phyloP scores from a whole-genome alignment of 2,888 invertebrate genomes.

The Drosophila parthenogenetica region DNA sequence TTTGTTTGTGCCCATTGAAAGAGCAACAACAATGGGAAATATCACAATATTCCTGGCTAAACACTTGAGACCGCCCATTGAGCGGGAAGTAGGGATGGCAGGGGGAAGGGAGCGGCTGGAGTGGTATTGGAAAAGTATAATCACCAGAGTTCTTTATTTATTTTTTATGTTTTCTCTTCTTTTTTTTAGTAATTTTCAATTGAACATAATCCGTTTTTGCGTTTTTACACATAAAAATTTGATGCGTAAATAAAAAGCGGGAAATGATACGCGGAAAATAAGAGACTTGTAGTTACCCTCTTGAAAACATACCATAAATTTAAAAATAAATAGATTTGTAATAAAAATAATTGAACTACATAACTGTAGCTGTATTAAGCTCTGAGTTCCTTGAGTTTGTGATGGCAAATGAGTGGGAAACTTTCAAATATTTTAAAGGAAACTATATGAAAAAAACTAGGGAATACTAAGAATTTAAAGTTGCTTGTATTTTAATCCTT shows the following conservation, averaged over 20 bases:
- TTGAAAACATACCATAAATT: not conserved
- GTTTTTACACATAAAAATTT: constrained; percentile 66
- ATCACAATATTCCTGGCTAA: constrained; percentile 38
- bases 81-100: not conserved
- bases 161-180: constrained; percentile 21
- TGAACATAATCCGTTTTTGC: constrained; percentile 75
- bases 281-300: constrained; percentile 17
- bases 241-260: constrained; percentile 69
- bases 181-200: constrained; percentile 74
- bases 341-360: no score
- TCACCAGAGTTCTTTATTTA: constrained; percentile 18
- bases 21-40: constrained; percentile 31
- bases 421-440: no score
- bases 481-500: no score
- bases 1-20: constrained; percentile 54
- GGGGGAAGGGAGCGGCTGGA: no score
- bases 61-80: constrained; percentile 68
- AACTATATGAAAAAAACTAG: no score
- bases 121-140: not conserved
- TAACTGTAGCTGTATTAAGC: not conserved
- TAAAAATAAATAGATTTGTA: no score
- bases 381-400: no score
- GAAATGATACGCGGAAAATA: constrained; percentile 11
- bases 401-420: no score
- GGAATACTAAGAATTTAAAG: no score